Evolutionary conservation across 2,113 vertebrate genomes (phyloP), one percentile per base, ranked within the genome.

Genomic region (Poeciliopsis occidentalis): DNA sequence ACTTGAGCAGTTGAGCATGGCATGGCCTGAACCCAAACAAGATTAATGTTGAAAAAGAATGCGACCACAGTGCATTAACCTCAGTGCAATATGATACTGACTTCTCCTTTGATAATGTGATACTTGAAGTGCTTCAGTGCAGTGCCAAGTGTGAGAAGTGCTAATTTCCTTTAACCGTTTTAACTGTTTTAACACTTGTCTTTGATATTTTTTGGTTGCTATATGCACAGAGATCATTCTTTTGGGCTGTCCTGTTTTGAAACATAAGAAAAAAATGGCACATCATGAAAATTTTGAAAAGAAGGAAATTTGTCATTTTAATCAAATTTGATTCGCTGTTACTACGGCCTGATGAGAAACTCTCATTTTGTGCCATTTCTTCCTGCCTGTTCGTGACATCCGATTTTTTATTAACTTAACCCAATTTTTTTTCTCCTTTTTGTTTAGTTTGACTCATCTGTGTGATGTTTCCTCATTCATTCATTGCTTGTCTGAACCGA

Each of bases 391-490:
- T 89, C 93, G 81, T 90, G 78, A 87, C 83, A 82, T 84, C 66
- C 76, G 68, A 80, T 76, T 93, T 81, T 88, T 88, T 73, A 90
- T 94, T 93, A 93, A 93, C 86, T 73, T 71, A 85, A 54, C 41
- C 61, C 31, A 5, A 47, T 86, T 73, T 87, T 90, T 81, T 94
- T 92, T 93, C 41, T 67, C 69, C 26, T 91, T 92, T 94, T 94
- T 85, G 85, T 94, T 93, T 88, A 94, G 94, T 94, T 95, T 95
- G 91, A 74, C 92, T 95, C 86, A 89, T 95, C 94, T 37, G 10
- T 94, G 89, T 82, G 95, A 90, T 81, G 75, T 79, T 79, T 88
- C 73, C 82, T 84, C 78, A 89, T 91, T 84, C 54, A 39, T 89
- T 90, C 81, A 88, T 89, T 90, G 89, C 92, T 89, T 89, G 87